Evolutionary conservation across 92 coral and sea anemone species (phyloP).

Genomic region (Porites cylindrica): DNA sequence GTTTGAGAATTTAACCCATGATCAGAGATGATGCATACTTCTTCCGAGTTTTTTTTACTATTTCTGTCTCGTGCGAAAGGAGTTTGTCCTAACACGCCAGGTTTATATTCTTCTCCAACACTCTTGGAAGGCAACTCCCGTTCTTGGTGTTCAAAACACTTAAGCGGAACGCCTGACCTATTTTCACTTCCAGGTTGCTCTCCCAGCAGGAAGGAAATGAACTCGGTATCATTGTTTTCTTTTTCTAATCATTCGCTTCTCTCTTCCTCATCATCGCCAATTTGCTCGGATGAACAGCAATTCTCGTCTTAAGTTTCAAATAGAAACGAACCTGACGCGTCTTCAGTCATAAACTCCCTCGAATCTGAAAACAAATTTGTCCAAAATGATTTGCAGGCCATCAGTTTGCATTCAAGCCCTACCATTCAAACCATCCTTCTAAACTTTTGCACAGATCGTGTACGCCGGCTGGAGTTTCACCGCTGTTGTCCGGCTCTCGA

Average conservation of each 20-base stretch:
- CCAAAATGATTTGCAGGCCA: background rate
- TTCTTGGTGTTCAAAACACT: background rate
- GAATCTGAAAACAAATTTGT: background rate
- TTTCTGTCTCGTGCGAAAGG: constrained; percentile 6
- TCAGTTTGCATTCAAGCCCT: constrained; percentile 38
- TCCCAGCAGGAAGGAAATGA: constrained; percentile 5
- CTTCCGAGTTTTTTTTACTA: constrained; percentile 18
- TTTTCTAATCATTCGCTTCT: background rate
- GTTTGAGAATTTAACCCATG: too few relatives aligned
- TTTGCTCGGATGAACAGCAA: background rate
- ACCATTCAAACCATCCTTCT: background rate
- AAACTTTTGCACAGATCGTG: background rate
- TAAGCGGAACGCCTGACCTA: background rate
- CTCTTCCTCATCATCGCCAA: background rate
- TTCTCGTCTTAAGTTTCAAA: background rate
- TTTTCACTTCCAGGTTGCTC: constrained; percentile 1
- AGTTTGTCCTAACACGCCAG: constrained; percentile 6
- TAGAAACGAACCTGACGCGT: background rate
- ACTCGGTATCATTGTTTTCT: constrained; percentile 30
- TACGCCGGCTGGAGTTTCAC: background rate
- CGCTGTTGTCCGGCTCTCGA: background rate
- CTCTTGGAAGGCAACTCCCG: background rate
- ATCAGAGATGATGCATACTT: too few relatives aligned
- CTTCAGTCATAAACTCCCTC: background rate
- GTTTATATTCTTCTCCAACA: constrained; percentile 7